Conservation (phyloP, 2,113 vertebrate genomes). For the Brachypodius melanocephalos region DNA sequence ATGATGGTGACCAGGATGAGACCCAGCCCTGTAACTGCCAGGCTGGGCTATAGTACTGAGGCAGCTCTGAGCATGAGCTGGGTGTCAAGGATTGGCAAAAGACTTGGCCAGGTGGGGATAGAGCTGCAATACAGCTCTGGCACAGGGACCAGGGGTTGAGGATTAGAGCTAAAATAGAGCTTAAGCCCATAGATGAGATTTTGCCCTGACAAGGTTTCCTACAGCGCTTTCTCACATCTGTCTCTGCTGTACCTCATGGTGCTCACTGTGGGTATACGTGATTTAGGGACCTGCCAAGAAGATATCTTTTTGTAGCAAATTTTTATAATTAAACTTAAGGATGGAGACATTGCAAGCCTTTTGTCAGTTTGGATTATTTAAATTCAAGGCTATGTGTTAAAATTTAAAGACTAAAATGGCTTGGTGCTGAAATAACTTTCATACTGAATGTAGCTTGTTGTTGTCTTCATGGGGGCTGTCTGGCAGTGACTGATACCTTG, state of each 20-base stretch:
- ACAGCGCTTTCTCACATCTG: neutral
- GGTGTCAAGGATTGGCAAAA: accelerated
- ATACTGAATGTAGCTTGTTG: accelerated
- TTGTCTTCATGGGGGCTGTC: accelerated
- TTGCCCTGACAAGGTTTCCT: neutral
- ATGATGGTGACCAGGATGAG: neutral
- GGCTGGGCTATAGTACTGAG: neutral
- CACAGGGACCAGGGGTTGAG: neutral
- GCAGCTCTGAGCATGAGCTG: neutral
- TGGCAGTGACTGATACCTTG: neutral
- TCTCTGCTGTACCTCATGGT: accelerated
- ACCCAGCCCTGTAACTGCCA: neutral
- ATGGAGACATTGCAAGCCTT: neutral
- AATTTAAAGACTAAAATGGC: neutral
- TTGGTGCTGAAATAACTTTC: neutral
- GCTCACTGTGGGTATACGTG: neutral
- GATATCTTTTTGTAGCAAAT: neutral
- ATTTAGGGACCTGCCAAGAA: neutral
- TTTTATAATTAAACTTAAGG: neutral
- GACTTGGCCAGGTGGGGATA: neutral
- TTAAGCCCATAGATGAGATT: neutral
- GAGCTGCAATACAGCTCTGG: neutral
- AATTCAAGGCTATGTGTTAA: neutral
- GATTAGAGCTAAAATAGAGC: neutral
- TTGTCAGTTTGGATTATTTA: neutral